These are phyloP conservation scores for Papilio protenor DNA, from an alignment of 2,888 invertebrate species.

Conservation along the genomic window DNA sequence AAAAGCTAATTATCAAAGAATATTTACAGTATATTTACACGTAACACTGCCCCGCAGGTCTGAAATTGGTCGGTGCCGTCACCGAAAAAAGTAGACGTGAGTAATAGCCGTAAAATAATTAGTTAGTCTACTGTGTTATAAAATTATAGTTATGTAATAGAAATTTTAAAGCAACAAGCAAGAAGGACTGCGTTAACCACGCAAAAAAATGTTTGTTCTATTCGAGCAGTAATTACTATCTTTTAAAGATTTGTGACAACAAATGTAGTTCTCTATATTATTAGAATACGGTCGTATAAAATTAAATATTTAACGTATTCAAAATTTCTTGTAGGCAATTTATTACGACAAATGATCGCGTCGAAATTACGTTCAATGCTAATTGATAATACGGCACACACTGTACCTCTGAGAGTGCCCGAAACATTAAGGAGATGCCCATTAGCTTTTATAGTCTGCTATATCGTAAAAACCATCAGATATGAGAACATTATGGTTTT, in stretches of 20 bases:
- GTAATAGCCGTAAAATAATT: too few species aligned
- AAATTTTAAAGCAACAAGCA: neutral
- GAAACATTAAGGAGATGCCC: neutral
- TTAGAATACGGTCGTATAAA: neutral
- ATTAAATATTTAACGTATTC: neutral
- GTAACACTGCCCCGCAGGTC: too few species aligned
- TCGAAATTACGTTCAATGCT: conserved; percentile 6
- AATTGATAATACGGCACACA: neutral
- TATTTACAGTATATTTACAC: too few species aligned
- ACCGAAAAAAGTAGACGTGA: too few species aligned
- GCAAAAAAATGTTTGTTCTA: conserved; percentile 24
- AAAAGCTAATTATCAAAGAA: too few species aligned
- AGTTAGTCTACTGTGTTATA: neutral
- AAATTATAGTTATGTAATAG: neutral
- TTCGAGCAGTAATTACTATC: neutral
- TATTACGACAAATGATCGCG: neutral
- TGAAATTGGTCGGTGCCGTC: too few species aligned
- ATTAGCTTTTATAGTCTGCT: conserved; percentile 12
- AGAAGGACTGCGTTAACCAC: neutral
- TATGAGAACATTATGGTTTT: conserved; percentile 1
- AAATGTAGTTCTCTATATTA: neutral
- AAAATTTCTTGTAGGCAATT: neutral
- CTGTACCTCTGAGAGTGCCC: neutral
- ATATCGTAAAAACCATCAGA: neutral
- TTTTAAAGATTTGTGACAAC: neutral